These are phyloP conservation scores for Planiliza haematocheilus DNA, from an alignment of 2,113 vertebrate genomes.

Conservation along the genomic window DNA sequence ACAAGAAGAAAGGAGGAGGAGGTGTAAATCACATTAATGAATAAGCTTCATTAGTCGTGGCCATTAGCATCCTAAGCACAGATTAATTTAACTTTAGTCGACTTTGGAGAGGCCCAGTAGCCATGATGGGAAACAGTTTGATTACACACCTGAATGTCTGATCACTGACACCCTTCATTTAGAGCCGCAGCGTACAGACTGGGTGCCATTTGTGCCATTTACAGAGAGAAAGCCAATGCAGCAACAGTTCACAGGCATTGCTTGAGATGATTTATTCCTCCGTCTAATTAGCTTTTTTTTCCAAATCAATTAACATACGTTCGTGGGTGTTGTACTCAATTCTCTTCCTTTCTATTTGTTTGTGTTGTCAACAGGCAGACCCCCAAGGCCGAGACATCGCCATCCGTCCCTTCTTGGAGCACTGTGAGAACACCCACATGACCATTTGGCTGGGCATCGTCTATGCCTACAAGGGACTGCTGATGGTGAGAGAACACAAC, in stretches of 20 bases:
- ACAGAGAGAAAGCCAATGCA: slow-evolving; percentile 17
- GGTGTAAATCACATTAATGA: slow-evolving; percentile 68
- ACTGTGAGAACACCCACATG: slow-evolving; percentile 99
- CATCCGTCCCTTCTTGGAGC: slow-evolving; percentile 97
- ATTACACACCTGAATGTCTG: slow-evolving; percentile 59
- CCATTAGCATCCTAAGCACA: slow-evolving; percentile 61
- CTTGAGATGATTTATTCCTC: background rate
- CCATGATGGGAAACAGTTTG: slow-evolving; percentile 35
- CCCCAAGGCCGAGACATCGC: slow-evolving; percentile 96
- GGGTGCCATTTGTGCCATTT: slow-evolving; percentile 11
- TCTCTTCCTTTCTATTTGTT: slow-evolving; percentile 35
- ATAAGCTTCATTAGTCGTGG: slow-evolving; percentile 67
- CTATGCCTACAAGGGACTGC: slow-evolving; percentile 98
- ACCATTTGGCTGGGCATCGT: slow-evolving; percentile 99
- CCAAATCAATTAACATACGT: slow-evolving; percentile 5
- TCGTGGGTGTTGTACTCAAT: slow-evolving; percentile 18
- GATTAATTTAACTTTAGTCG: slow-evolving; percentile 64
- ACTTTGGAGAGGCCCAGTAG: slow-evolving; percentile 48
- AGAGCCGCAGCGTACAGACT: background rate
- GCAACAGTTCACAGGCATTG: background rate
- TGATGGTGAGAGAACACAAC: slow-evolving; percentile 88
- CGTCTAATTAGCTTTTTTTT: slow-evolving; percentile 1
- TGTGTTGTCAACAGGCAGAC: slow-evolving; percentile 88
- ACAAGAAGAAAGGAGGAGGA: slow-evolving; percentile 34
- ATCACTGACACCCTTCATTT: slow-evolving; percentile 45